These are phyloP conservation scores for Brevipalpus yothersi DNA, from an alignment of 1,140 invertebrate species.

Conservation along the genomic window DNA sequence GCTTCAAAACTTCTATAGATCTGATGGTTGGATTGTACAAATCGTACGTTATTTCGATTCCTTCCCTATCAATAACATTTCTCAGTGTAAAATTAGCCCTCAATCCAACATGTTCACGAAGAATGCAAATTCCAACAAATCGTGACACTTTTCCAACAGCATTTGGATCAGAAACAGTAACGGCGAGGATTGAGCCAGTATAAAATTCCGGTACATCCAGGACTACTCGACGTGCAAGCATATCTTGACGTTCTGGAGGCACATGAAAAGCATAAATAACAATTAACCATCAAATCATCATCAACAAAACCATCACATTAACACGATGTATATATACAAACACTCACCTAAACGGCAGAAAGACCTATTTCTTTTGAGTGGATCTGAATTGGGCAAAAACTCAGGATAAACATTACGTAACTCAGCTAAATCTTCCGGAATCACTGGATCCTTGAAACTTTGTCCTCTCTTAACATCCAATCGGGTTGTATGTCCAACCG, in stretches of 20 bases:
- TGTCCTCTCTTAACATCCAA: neutral
- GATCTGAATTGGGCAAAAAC: neutral
- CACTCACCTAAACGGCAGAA: neutral
- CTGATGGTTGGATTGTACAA: slow-evolving; percentile 81
- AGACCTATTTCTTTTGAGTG: neutral
- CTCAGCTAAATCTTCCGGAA: neutral
- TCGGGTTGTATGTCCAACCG: neutral
- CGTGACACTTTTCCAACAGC: slow-evolving; percentile 52
- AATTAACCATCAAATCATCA: neutral
- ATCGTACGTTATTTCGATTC: slow-evolving; percentile 64
- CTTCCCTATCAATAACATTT: slow-evolving; percentile 64
- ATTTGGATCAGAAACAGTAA: slow-evolving; percentile 67
- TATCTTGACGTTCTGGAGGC: slow-evolving; percentile 51
- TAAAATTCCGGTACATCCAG: slow-evolving; percentile 46
- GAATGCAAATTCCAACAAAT: slow-evolving; percentile 93
- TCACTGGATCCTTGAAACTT: neutral
- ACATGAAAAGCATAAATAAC: neutral
- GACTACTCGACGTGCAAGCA: slow-evolving; percentile 53
- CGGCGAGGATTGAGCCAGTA: slow-evolving; percentile 63
- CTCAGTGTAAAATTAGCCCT: slow-evolving; percentile 57
- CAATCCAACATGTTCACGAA: slow-evolving; percentile 48
- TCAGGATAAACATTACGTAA: neutral
- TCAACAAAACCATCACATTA: neutral
- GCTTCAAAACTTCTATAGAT: slow-evolving; percentile 58
- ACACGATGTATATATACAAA: too few relatives aligned